phyloP scores from a whole-genome alignment of 53 echinoderm and acorn worm species.

The Actinopyga echinites region DNA sequence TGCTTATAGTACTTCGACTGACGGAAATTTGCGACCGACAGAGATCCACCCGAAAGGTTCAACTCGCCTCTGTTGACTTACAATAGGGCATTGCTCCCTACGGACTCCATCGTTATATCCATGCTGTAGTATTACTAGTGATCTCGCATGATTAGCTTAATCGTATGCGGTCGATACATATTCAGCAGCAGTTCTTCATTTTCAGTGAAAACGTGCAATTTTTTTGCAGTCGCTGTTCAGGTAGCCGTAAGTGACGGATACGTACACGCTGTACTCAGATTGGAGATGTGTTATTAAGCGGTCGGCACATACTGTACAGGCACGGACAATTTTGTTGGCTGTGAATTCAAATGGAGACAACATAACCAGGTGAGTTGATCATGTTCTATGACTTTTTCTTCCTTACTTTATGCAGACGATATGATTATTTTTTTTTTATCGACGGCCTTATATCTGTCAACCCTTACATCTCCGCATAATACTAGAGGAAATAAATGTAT shows the following conservation, averaged over 20 bases:
- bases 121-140: neutral
- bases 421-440: no score
- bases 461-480: no score
- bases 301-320: neutral
- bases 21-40: neutral
- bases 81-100: conserved; percentile 40
- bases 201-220: neutral
- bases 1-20: neutral
- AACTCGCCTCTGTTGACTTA: neutral
- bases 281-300: neutral
- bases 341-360: no score
- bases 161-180: neutral
- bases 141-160: conserved; percentile 10
- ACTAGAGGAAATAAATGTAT: no score
- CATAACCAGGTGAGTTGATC: no score
- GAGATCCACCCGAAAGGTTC: neutral
- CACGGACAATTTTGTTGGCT: no score
- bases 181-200: conserved; percentile 11
- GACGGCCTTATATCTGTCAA: no score
- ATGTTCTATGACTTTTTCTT: no score
- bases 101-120: neutral
- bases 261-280: neutral
- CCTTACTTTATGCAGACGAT: no score
- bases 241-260: conserved; percentile 15
- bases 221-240: neutral